A percentile compares a stretch with the other conserved stretches of the same genome.
Evolutionary conservation across 2,113 vertebrate species (phyloP).

Genomic region (Xenopus borealis): DNA sequence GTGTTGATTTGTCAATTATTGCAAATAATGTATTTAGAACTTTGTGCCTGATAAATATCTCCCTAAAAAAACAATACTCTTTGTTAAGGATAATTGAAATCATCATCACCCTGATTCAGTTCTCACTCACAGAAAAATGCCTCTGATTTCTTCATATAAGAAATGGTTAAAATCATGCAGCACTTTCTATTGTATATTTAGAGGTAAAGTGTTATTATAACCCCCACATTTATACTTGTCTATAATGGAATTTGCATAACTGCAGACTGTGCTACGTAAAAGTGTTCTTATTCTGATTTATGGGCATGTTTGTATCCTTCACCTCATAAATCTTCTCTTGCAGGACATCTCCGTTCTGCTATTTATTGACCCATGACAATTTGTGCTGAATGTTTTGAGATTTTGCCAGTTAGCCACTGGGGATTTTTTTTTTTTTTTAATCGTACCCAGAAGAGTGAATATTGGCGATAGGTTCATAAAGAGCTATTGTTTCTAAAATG

Average conservation of each 20-base stretch:
- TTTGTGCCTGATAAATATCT: too few species aligned
- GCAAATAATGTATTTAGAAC: too few species aligned
- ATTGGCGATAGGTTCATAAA: constrained; percentile 26
- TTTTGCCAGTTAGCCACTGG: constrained; percentile 78
- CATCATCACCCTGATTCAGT: too few species aligned
- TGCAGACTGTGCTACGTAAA: constrained; percentile 68
- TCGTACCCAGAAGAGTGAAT: constrained; percentile 21
- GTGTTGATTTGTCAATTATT: too few species aligned
- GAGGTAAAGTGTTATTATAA: constrained; percentile 53
- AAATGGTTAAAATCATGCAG: constrained; percentile 34
- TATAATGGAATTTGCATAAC: constrained; percentile 65
- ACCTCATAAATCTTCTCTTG: constrained; percentile 82
- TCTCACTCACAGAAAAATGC: too few species aligned
- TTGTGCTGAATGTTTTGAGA: constrained; percentile 81
- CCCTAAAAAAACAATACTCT: too few species aligned
- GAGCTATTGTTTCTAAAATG: not conserved
- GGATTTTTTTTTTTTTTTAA: constrained; percentile 68
- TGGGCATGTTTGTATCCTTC: constrained; percentile 70
- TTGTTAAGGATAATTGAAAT: too few species aligned
- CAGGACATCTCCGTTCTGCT: constrained; percentile 76
- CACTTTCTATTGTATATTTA: constrained; percentile 37
- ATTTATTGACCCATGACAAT: constrained; percentile 85
- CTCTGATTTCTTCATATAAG: not conserved
- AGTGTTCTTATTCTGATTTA: constrained; percentile 76
- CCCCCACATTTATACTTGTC: constrained; percentile 35